These are phyloP conservation scores for Dromococcyx pavoninus DNA, from an alignment of 2,797 vertebrate species.

Conservation along the genomic window DNA sequence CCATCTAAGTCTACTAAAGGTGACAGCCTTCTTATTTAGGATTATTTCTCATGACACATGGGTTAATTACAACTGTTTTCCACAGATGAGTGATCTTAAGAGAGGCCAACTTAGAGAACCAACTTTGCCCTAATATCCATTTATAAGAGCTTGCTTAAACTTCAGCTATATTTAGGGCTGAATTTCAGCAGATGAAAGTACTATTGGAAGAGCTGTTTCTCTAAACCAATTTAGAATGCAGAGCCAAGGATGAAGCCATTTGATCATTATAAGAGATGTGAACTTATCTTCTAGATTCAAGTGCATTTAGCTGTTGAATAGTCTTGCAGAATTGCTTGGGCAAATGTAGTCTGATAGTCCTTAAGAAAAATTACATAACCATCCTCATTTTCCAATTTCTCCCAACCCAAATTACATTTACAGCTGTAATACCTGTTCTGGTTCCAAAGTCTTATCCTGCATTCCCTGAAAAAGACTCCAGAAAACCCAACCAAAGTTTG, in stretches of 20 bases:
- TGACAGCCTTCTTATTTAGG: background rate
- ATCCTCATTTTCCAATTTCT: background rate
- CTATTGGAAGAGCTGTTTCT: background rate
- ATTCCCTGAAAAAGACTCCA: background rate
- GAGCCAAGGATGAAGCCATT: background rate
- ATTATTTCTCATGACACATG: background rate
- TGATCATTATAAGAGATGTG: background rate
- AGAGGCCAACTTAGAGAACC: background rate
- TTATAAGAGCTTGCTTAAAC: background rate
- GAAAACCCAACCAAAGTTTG: background rate
- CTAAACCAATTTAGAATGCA: background rate
- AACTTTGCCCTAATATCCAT: background rate
- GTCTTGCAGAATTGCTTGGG: background rate
- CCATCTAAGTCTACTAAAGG: background rate
- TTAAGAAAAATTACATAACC: background rate
- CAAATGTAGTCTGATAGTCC: background rate
- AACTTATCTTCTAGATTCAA: background rate
- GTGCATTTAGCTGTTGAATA: background rate
- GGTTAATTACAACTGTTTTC: conserved; percentile 24
- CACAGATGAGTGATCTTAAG: background rate
- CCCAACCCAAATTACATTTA: background rate
- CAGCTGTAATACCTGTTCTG: background rate
- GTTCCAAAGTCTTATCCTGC: background rate
- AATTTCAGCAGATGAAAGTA: background rate
- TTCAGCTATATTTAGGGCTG: background rate